These are phyloP conservation scores for Sinocyclocheilus maitianheensis DNA, from an alignment of 2,113 vertebrate genomes.

Conservation along the genomic window DNA sequence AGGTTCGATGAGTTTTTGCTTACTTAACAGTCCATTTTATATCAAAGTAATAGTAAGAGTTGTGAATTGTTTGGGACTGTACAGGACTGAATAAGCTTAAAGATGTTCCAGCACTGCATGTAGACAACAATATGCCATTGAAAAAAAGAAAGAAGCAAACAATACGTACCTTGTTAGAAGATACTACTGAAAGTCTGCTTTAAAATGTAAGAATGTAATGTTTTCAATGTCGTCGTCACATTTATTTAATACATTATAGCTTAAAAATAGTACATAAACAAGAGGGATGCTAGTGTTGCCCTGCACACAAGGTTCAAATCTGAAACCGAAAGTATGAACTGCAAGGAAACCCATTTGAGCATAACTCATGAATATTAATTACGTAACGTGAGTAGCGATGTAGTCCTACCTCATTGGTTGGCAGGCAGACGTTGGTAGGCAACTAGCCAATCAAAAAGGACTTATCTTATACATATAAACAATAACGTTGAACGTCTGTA, in stretches of 20 bases:
- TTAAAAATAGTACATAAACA: neutral
- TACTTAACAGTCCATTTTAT: neutral
- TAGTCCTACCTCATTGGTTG: neutral
- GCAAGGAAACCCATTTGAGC: neutral
- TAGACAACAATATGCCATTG: neutral
- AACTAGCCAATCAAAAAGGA: neutral
- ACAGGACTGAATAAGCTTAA: too few relatives aligned
- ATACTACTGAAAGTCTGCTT: neutral
- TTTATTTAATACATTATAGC: neutral
- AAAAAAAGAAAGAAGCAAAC: neutral
- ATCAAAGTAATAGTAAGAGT: neutral
- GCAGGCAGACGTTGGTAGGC: too few relatives aligned
- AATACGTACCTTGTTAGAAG: neutral
- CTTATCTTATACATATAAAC: neutral
- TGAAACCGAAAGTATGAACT: constrained; percentile 7
- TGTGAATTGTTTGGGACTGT: too few relatives aligned
- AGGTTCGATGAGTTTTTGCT: neutral
- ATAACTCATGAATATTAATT: constrained; percentile 19
- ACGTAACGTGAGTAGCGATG: neutral
- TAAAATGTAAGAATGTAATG: neutral
- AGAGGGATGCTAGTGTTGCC: neutral
- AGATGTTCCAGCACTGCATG: neutral
- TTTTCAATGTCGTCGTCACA: neutral
- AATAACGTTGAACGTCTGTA: neutral
- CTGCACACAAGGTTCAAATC: neutral